A percentile compares a stretch with the other conserved stretches of the same genome.
These are phyloP conservation scores for Furcifer pardalis DNA, from an alignment of 2,797 vertebrate species.

Conservation along the genomic window DNA sequence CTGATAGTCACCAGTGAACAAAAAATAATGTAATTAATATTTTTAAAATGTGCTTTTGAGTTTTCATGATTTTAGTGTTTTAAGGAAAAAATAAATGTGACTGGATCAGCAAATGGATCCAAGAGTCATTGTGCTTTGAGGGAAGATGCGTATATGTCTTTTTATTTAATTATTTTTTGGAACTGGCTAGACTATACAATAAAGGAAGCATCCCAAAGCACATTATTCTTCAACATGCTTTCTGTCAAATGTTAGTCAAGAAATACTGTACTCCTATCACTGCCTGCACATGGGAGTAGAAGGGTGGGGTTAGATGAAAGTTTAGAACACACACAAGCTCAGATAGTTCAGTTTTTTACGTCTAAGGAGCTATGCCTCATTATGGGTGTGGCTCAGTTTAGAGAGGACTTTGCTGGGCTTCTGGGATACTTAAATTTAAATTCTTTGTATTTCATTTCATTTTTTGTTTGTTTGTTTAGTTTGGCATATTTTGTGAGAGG, in stretches of 20 bases:
- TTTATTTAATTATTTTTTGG: not conserved
- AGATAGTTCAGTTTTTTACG: constrained; percentile 9
- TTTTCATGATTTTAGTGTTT: not conserved
- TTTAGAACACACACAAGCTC: not conserved
- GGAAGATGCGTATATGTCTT: not conserved
- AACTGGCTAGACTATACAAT: not conserved
- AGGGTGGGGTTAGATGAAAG: constrained; percentile 29
- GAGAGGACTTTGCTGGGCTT: not conserved
- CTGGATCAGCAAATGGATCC: not conserved
- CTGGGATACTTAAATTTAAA: not conserved
- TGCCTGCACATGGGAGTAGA: constrained; percentile 16
- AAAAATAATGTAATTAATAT: not conserved
- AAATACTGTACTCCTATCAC: not conserved
- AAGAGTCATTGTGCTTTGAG: not conserved
- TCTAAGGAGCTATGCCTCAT: not conserved
- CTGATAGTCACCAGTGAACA: not conserved
- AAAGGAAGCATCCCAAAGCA: not conserved
- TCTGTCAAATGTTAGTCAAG: not conserved
- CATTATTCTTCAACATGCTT: not conserved
- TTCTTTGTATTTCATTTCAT: not conserved
- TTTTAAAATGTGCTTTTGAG: not conserved
- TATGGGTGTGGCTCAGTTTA: not conserved
- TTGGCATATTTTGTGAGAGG: not conserved
- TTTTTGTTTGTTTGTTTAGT: not conserved
- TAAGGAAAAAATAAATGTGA: not conserved